Evolutionary conservation across 2,113 vertebrate genomes (phyloP).

Genomic region (Climacteris rufus): DNA sequence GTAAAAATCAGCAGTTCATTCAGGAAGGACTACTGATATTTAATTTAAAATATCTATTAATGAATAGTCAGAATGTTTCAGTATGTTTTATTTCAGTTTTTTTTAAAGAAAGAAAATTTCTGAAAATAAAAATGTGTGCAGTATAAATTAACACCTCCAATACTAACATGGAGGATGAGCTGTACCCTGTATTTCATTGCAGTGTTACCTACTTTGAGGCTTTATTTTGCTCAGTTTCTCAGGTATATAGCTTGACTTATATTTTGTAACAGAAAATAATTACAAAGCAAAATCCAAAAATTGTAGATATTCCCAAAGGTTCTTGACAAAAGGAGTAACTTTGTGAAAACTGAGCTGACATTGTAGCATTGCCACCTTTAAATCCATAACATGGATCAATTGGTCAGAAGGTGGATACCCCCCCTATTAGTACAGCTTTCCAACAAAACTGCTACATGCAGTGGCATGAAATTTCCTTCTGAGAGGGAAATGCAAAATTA

Average conservation of each 20-base stretch:
- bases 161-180: background rate
- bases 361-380: background rate
- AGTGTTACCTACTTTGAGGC: conserved; percentile 1
- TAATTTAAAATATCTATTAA: background rate
- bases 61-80: background rate
- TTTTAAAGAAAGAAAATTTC: background rate
- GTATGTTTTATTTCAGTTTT: background rate
- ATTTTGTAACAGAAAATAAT: conserved; percentile 45
- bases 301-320: background rate
- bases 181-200: background rate
- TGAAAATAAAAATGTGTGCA: background rate
- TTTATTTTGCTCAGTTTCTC: conserved; percentile 27
- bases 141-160: background rate
- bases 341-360: conserved; percentile 10
- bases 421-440: background rate
- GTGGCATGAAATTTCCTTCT: background rate
- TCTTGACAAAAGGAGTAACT: background rate
- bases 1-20: background rate
- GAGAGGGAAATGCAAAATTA: background rate
- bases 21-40: background rate
- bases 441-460: background rate
- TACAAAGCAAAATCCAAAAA: conserved; percentile 25
- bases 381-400: background rate
- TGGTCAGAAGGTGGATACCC: background rate
- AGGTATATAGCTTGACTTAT: background rate